Percentiles rank a stretch among this genome's conserved stretches.
Conservation (phyloP, 2,797 vertebrate genomes). For the Pipistrellus nathusii region DNA sequence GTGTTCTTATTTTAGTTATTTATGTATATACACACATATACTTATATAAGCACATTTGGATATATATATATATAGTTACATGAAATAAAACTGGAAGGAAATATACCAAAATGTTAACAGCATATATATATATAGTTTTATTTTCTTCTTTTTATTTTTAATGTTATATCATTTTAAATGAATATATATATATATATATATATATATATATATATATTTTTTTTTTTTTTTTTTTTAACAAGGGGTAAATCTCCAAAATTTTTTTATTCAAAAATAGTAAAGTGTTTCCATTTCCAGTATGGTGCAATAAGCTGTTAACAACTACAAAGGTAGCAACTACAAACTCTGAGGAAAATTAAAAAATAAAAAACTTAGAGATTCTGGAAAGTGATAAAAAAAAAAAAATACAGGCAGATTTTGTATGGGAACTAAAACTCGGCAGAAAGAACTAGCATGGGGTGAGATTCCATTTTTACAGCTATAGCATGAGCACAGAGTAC, state of each 20-base stretch:
- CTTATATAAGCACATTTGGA: not conserved
- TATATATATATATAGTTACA: not conserved
- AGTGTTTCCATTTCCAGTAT: not conserved
- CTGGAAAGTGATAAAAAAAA: not conserved
- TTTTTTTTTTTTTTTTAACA: conserved; percentile 33
- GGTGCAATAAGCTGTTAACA: not conserved
- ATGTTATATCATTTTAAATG: conserved; percentile 22
- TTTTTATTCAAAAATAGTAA: conserved; percentile 50
- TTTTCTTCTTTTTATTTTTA: conserved; percentile 11
- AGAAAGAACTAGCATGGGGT: not conserved
- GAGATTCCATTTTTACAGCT: not conserved
- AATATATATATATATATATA: not conserved
- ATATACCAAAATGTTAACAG: conserved; percentile 38
- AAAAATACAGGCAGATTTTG: not conserved
- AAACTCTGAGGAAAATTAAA: conserved; percentile 5
- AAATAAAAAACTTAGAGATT: not conserved
- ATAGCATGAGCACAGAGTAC: not conserved
- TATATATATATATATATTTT: not conserved
- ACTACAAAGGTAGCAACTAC: not conserved
- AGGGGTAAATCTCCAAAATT: not conserved
- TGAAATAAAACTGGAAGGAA: not conserved
- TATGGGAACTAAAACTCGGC: not conserved
- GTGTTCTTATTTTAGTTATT: conserved; percentile 20
- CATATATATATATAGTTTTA: not conserved
- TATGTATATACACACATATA: not conserved